Base-by-base conservation (phyloP, 2,888 invertebrate species). In the Octodonta nipae region DNA sequence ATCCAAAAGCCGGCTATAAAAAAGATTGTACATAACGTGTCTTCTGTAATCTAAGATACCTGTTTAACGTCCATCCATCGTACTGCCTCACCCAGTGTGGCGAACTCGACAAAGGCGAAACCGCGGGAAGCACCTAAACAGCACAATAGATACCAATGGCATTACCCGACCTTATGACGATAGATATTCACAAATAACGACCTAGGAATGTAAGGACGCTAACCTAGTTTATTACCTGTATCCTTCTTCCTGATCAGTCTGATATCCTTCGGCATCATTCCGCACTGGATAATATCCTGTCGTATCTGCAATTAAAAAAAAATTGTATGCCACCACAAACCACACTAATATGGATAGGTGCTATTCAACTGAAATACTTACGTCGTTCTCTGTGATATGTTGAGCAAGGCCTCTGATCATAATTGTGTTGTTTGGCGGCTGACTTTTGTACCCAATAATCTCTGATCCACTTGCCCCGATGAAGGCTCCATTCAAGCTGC, bases 71-170 rank as follows among this genome's bases (percentile, higher is more conserved):
- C 86, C 83, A 89, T 88, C 86, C 88, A 88, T 62, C 75, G 75
- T 62, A 76, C 76, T 58, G 89, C 87, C 70, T 87, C 86, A 63
- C 76, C 75, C 63, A 82, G 74, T 64, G 80, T 78, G 65, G 78
- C 73, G 77, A 91, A 91, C 75, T 91, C 89, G 71, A 89, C 84
- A 76, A 86, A 85, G 63, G 82, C 85, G 73, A 85, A 84, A 60
- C 83, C 83, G 61, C 83, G 73, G 66, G 84, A 83, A 65, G 79
- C 76, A 75, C 87, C 87, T 85, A 77, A 87, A 87, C 70, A 73
- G 67, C 59, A 62, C 59, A 61, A 60, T 60, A 61, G 56, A 61
- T 53, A 61, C 60, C 56, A 60, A 59, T 60, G 58, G 60, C 47
- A 58, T 58, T 60, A 60, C 58, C 59, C 55, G 49, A 51, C 49